Percentiles rank a stretch among this genome's conserved stretches.
These are phyloP conservation scores for Mythimna ferrago DNA, from an alignment of 2,888 invertebrate genomes.

Conservation along the genomic window DNA sequence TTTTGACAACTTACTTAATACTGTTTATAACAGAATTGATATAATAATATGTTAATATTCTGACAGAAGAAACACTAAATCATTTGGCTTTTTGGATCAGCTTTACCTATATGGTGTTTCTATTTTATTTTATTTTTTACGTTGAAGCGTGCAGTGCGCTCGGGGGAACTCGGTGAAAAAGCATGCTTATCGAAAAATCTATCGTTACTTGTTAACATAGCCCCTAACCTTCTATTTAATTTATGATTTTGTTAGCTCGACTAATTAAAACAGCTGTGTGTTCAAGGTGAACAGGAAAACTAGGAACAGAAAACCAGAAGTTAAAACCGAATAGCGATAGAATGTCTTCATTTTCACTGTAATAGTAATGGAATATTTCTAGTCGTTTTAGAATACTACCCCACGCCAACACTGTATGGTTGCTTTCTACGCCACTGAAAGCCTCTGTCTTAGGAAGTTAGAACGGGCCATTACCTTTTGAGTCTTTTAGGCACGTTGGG, in stretches of 20 bases:
- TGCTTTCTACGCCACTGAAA: neutral
- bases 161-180: too few relatives aligned
- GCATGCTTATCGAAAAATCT: too few relatives aligned
- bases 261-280: neutral
- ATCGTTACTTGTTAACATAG: too few relatives aligned
- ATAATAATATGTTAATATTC: too few relatives aligned
- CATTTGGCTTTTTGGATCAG: too few relatives aligned
- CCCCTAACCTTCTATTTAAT: neutral
- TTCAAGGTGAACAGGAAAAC: neutral
- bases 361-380: constrained; percentile 19
- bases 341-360: constrained; percentile 21
- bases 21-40: too few relatives aligned
- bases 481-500: neutral
- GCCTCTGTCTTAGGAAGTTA: constrained; percentile 4
- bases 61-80: too few relatives aligned
- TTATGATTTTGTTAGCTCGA: constrained; percentile 1
- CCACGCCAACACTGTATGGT: too few relatives aligned
- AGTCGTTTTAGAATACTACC: neutral
- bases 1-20: too few relatives aligned
- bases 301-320: constrained; percentile 5
- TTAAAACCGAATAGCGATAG: constrained; percentile 6
- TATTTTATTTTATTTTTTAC: too few relatives aligned
- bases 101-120: too few relatives aligned
- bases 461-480: neutral
- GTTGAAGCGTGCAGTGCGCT: too few relatives aligned